Base-by-base conservation (phyloP, 1,140 invertebrate genomes). In the Aphaenogaster rudis region DNA sequence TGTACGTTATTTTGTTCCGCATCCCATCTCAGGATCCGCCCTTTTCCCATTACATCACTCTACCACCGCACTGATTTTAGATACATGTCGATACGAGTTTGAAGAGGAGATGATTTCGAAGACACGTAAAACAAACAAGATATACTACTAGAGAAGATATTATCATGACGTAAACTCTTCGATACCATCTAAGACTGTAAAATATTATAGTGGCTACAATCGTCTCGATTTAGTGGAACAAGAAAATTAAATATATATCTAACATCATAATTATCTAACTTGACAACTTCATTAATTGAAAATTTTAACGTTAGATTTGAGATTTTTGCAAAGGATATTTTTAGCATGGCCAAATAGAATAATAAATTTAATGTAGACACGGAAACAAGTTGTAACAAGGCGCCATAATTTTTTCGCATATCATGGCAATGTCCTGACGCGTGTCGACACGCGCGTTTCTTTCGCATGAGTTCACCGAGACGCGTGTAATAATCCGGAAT, bases 401-500 rank as follows among this genome's bases (percentile, higher is more conserved):
- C 11, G 54, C 17, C 28, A 11, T 45, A 74, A 82, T 74, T 74
- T 84, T 84, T 84, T 76, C 33, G 39, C 42, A 13, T n/a, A 48
- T 63, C 39, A 11, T 33, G 5, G n/a, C 13, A n/a, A n/a, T 54
- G 17, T 71, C 11, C 28, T 11, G 42, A 76, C 45, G 59, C 48
- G 61, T 64, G 74, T 78, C 50, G 59, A 66, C 48, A 15, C 61
- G 74, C 59, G 61, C 48, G 48, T 86, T 79, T 67, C 59, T 79
- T 28, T 54, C 82, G 59, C 82, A 86, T 61, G 82, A 79, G 76
- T 78, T 86, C 76, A 79, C 74, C 63, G 48, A 77, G 72, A 86
- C 59, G 59, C 74, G 82, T 78, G 72, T 66, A 85, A 78, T 86
- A 78, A 77, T 66, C 69, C 66, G 69, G 61, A 80, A 87, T 87